A percentile compares a stretch with the other conserved stretches of the same genome.
phyloP scores from a whole-genome alignment of 2,888 invertebrate species.

The Tinea pellionella region DNA sequence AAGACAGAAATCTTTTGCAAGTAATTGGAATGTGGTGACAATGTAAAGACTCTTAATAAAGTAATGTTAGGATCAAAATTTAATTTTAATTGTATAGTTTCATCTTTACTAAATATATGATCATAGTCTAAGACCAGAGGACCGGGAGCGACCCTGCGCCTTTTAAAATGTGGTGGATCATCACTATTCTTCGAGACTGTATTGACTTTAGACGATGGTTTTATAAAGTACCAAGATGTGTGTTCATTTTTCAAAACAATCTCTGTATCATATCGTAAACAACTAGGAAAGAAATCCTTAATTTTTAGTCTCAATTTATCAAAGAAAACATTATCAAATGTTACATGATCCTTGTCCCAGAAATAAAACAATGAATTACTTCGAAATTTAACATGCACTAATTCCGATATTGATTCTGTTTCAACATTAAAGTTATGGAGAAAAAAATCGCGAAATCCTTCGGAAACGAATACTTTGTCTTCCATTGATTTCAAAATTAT shows the following conservation, averaged over 20 bases:
- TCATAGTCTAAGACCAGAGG: slow-evolving; percentile 37
- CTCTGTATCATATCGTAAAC: not conserved
- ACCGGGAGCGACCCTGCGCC: slow-evolving; percentile 27
- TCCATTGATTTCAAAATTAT: slow-evolving; percentile 22
- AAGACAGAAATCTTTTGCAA: slow-evolving; percentile 45
- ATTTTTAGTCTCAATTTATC: slow-evolving; percentile 27
- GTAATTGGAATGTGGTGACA: slow-evolving; percentile 30
- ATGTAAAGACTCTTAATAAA: slow-evolving; percentile 15
- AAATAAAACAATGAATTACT: slow-evolving; percentile 28
- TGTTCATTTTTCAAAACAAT: not conserved
- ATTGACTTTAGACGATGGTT: not conserved
- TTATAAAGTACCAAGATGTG: not conserved
- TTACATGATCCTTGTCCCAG: slow-evolving; percentile 35
- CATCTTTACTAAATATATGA: slow-evolving; percentile 28
- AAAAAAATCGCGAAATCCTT: slow-evolving; percentile 33
- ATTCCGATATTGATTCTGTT: slow-evolving; percentile 20
- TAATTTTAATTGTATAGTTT: slow-evolving; percentile 29
- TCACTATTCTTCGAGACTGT: not conserved
- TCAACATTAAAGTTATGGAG: slow-evolving; percentile 27
- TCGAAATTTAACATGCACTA: slow-evolving; percentile 19
- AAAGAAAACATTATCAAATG: slow-evolving; percentile 40
- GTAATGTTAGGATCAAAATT: slow-evolving; percentile 22
- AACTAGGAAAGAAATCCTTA: slow-evolving; percentile 30
- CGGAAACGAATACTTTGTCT: slow-evolving; percentile 27
- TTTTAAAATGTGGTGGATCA: slow-evolving; percentile 22